Base-by-base conservation (phyloP, 2,797 vertebrate genomes). In the Manis pentadactyla region DNA sequence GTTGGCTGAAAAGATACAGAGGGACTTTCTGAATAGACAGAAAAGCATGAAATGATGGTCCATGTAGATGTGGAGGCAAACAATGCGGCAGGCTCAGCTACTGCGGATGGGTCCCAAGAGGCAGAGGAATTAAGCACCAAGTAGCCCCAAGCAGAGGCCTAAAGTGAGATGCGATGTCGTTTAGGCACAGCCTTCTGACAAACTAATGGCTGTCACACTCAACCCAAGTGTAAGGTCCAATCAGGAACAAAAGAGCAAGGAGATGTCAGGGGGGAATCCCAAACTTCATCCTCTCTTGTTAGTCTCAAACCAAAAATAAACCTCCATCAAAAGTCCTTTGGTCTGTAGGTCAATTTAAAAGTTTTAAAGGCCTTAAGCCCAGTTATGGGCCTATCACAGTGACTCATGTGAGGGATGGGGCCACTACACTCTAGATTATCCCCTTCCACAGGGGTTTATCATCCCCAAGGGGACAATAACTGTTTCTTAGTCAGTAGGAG, bases 221-320 rank as follows among this genome's bases (percentile, higher is more conserved):
- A 73, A 51, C 25, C 18, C n/a, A 86, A 64, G 37, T 49, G 37
- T 61, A 69, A 78, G 7, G 9, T 42, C 68, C 29, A 55, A 46
- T 25, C 51, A 49, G 49, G 21, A 93, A 34, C 59, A 25, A 74
- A 11, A 8, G 34, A 31, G 13, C 14, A 90, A 69, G 42, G 37
- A 66, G 59, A 77, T 66, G 7, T 23, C 49, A 86, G 59, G 25
- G 39, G 75, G 75, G 18, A n/a, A 75, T 66, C 34, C 18, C 7
- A 13, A 93, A 94, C 81, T 59, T 75, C 66, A 81, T 63, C 63
- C 11, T 94, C 29, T 42, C 27, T 57, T 77, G 69, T 21, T 29
- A 88, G 63, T 61, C 14, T 55, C 31, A 82, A 84, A 71, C 19
- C 25, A 75, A 78, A 94, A 87, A 29, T 92, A 96, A 95, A 23